Conservation (phyloP, 2,113 vertebrate species). For the Tachysurus vachellii region DNA sequence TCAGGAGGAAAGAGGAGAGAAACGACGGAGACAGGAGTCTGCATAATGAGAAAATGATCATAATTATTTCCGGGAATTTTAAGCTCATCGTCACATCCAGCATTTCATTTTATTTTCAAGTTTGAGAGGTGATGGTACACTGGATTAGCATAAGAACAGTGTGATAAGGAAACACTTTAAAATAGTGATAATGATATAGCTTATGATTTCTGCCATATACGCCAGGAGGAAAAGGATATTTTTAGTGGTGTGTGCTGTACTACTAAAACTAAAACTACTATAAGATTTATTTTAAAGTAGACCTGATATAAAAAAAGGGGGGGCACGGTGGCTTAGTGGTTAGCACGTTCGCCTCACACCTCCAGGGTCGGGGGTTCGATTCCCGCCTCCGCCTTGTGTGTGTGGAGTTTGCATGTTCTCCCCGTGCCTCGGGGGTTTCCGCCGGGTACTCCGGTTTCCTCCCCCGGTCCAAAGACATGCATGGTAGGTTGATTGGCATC, state of each 20-base stretch:
- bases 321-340: no score
- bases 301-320: no score
- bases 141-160: not conserved
- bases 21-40: not conserved
- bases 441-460: no score
- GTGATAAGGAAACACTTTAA: not conserved
- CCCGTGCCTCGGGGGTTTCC: no score
- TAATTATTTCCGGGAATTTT: constrained; percentile 12
- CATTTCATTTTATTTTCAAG: not conserved
- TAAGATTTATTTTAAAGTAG: not conserved
- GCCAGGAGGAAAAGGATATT: not conserved
- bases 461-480: no score
- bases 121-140: not conserved
- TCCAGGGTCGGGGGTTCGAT: no score
- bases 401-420: no score
- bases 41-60: constrained; percentile 17
- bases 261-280: not conserved
- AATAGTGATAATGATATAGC: not conserved
- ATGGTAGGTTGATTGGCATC: no score
- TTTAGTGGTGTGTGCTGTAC: not conserved
- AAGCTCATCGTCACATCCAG: not conserved
- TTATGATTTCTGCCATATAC: not conserved
- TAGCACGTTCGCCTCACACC: no score
- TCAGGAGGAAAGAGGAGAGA: not conserved
- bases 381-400: no score